These are phyloP conservation scores for Protonibea diacanthus DNA, from an alignment of 2,797 vertebrate species.

Conservation along the genomic window DNA sequence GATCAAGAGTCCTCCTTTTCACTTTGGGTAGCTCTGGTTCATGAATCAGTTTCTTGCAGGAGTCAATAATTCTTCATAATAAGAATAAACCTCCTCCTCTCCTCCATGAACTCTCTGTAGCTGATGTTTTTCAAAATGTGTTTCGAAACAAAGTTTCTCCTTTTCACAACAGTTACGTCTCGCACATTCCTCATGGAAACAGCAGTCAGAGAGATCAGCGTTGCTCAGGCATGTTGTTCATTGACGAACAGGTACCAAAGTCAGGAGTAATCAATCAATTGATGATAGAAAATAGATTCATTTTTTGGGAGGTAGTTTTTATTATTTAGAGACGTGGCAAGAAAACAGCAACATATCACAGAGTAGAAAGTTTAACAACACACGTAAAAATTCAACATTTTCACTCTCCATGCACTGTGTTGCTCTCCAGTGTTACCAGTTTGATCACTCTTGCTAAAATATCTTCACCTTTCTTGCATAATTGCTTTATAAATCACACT, in stretches of 20 bases:
- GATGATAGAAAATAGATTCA: background rate
- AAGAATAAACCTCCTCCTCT: too few species aligned
- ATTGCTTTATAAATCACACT: constrained; percentile 21
- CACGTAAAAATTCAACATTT: constrained; percentile 3
- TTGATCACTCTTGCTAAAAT: constrained; percentile 27
- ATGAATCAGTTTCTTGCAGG: too few species aligned
- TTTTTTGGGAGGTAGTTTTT: constrained; percentile 50
- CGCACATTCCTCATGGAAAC: too few species aligned
- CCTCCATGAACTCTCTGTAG: too few species aligned
- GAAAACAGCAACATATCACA: constrained; percentile 25
- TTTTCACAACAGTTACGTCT: too few species aligned
- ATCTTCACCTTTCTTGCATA: constrained; percentile 22
- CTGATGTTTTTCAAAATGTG: too few species aligned
- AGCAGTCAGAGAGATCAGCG: too few species aligned
- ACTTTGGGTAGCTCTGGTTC: too few species aligned
- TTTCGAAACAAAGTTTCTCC: too few species aligned
- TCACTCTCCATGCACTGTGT: constrained; percentile 9
- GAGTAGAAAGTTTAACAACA: constrained; percentile 23
- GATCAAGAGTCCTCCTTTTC: too few species aligned
- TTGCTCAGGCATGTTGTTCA: background rate
- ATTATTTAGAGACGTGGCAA: constrained; percentile 45
- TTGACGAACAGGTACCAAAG: background rate
- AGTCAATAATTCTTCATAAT: too few species aligned
- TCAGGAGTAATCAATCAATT: background rate
- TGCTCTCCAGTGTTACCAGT: background rate